phyloP scores from a whole-genome alignment of 2,797 vertebrate species.

The Peromyscus melanophrys region DNA sequence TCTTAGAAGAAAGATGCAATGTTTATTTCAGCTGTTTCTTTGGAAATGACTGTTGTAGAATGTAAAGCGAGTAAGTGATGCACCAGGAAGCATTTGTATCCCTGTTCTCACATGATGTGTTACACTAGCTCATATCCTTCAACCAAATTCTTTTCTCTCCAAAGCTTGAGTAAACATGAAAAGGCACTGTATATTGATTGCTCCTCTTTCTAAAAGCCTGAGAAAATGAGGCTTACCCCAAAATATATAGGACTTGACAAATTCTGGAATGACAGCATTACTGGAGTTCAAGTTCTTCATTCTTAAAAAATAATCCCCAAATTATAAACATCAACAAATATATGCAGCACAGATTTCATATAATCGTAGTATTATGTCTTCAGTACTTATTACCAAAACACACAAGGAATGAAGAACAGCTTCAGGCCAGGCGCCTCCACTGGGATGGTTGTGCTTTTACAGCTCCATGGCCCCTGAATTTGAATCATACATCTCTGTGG shows the following conservation, averaged over 20 bases:
- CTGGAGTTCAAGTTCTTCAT: conserved; percentile 16
- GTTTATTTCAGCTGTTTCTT: neutral
- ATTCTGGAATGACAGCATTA: neutral
- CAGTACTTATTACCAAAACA: neutral
- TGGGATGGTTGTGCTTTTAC: accelerated
- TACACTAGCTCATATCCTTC: neutral
- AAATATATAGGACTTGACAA: conserved; percentile 4
- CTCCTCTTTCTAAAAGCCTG: conserved; percentile 27
- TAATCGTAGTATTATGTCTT: neutral
- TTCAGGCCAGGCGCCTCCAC: accelerated
- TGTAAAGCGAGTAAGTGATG: neutral
- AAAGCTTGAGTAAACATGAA: neutral
- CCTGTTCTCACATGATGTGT: neutral
- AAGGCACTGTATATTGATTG: neutral
- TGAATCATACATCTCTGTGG: neutral
- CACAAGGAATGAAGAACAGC: neutral
- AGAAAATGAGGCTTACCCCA: neutral
- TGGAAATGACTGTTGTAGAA: neutral
- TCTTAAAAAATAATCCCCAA: neutral
- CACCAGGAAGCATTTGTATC: neutral
- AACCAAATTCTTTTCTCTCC: neutral
- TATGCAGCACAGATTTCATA: neutral
- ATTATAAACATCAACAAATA: conserved; percentile 23
- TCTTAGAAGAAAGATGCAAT: neutral
- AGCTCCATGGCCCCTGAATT: accelerated